These are phyloP conservation scores for Parthenolecanium corni DNA, from an alignment of 2,888 invertebrate genomes.

Conservation along the genomic window DNA sequence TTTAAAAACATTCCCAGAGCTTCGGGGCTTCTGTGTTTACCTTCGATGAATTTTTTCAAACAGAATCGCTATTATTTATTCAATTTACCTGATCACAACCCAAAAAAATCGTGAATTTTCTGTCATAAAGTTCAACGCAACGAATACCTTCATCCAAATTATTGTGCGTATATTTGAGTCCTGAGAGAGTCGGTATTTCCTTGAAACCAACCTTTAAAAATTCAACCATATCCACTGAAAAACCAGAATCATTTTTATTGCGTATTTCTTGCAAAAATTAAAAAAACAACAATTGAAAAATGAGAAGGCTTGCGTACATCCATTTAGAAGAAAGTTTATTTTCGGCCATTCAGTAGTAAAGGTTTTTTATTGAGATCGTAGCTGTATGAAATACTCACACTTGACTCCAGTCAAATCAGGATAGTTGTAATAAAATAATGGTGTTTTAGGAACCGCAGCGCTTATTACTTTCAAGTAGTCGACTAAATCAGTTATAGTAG, in stretches of 20 bases:
- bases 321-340: no score
- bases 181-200: constrained; percentile 59
- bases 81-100: constrained; percentile 52
- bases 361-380: neutral
- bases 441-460: constrained; percentile 58
- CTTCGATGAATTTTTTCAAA: no score
- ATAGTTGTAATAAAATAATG: constrained; percentile 73
- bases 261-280: no score
- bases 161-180: constrained; percentile 70
- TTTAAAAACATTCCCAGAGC: no score
- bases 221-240: constrained; percentile 58
- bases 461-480: constrained; percentile 55
- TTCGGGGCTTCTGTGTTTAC: no score
- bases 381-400: constrained; percentile 45
- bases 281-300: no score
- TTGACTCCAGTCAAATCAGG: constrained; percentile 59
- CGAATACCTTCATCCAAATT: constrained; percentile 53
- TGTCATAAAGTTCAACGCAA: constrained; percentile 40
- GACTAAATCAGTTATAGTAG: constrained; percentile 48
- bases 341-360: no score
- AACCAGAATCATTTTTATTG: constrained; percentile 1
- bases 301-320: no score
- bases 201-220: constrained; percentile 52
- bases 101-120: constrained; percentile 33
- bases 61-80: no score